Percentiles rank a stretch among this genome's conserved stretches.
Conservation (phyloP, 1,140 invertebrate species). For the Drosophila pallidifrons region DNA sequence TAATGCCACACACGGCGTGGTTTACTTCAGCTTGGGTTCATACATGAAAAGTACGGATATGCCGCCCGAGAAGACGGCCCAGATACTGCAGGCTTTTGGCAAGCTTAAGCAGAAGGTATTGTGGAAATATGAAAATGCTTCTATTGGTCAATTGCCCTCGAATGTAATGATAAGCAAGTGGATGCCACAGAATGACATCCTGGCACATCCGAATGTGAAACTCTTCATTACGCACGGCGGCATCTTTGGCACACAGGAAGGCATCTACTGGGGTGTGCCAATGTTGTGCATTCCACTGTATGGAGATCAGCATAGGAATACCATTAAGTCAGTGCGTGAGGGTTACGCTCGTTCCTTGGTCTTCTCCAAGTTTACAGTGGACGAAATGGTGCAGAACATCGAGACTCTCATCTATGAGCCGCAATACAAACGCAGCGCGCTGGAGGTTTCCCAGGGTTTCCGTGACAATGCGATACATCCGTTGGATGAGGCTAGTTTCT, state of each 20-base stretch:
- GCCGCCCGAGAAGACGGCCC: slow-evolving; percentile 76
- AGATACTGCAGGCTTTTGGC: slow-evolving; percentile 86
- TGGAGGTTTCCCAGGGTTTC: slow-evolving; percentile 83
- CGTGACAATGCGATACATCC: slow-evolving; percentile 86
- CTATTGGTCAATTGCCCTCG: slow-evolving; percentile 84
- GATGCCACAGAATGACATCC: slow-evolving; percentile 88
- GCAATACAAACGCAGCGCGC: slow-evolving; percentile 75
- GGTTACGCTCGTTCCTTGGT: slow-evolving; percentile 76
- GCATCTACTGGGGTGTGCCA: slow-evolving; percentile 88
- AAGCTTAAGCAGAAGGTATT: slow-evolving; percentile 87
- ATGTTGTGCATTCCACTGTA: slow-evolving; percentile 89
- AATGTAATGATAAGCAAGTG: slow-evolving; percentile 88
- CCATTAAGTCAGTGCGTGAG: slow-evolving; percentile 74
- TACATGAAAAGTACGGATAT: slow-evolving; percentile 86
- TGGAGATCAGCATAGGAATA: slow-evolving; percentile 86
- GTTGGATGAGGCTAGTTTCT: slow-evolving; percentile 86
- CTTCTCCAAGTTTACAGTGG: slow-evolving; percentile 71
- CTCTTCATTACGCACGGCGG: slow-evolving; percentile 89
- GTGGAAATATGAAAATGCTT: slow-evolving; percentile 87
- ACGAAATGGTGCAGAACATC: slow-evolving; percentile 68
- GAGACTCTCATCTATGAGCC: slow-evolving; percentile 73
- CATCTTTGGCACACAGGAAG: slow-evolving; percentile 88
- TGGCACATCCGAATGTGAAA: slow-evolving; percentile 86
- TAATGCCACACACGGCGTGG: slow-evolving; percentile 86
- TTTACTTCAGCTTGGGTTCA: slow-evolving; percentile 88